Evolutionary conservation across 2,113 vertebrate species (phyloP).

Genomic region (Charadrius vociferus): DNA sequence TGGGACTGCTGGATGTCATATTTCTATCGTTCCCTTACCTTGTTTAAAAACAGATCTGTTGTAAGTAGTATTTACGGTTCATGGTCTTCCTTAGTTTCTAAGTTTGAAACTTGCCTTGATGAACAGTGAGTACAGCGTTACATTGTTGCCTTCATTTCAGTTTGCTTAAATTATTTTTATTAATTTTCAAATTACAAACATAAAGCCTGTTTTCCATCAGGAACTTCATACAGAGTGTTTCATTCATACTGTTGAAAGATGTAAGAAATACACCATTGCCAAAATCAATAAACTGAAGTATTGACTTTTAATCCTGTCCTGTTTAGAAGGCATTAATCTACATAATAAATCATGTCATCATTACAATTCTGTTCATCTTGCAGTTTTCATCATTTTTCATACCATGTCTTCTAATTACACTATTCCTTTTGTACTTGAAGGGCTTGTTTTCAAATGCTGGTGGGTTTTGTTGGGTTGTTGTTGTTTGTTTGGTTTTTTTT

Average conservation of each 20-base stretch:
- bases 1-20: not conserved
- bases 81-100: not conserved
- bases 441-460: slow-evolving; percentile 1
- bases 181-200: slow-evolving; percentile 40
- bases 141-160: not conserved
- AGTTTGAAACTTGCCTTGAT: not conserved
- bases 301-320: slow-evolving; percentile 50
- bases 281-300: slow-evolving; percentile 59
- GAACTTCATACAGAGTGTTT: slow-evolving; percentile 10
- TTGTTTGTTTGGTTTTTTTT: not conserved
- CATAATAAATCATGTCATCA: slow-evolving; percentile 23
- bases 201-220: slow-evolving; percentile 51
- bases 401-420: not conserved
- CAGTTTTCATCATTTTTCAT: slow-evolving; percentile 48
- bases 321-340: slow-evolving; percentile 59
- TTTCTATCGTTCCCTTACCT: not conserved
- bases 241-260: slow-evolving; percentile 43
- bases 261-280: slow-evolving; percentile 42
- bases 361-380: slow-evolving; percentile 47
- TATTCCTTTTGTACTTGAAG: slow-evolving; percentile 8
- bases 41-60: not conserved
- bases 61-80: not conserved
- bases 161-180: slow-evolving; percentile 40
- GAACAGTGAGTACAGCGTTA: not conserved
- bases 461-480: too few relatives aligned